phyloP scores from a whole-genome alignment of 2,888 invertebrate species.

The Resseliella maxima region DNA sequence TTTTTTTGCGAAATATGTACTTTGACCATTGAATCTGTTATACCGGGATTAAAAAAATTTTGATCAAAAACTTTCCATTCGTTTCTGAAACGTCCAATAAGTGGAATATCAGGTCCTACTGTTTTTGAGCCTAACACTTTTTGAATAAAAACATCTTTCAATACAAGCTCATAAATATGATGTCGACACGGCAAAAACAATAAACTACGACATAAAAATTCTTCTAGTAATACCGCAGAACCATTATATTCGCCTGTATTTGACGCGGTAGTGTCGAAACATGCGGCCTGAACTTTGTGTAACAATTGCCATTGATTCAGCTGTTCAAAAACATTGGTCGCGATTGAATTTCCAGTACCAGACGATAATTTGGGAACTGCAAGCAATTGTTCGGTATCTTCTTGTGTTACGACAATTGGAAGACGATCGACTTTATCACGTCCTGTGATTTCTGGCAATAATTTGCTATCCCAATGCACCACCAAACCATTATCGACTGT shows the following conservation, averaged over 20 bases:
- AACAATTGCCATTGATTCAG: background rate
- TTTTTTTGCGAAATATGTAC: conserved; percentile 56
- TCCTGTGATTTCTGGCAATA: background rate
- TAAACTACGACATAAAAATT: conserved; percentile 60
- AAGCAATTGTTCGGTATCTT: conserved; percentile 2
- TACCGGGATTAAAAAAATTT: conserved; percentile 57
- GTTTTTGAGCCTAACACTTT: conserved; percentile 57
- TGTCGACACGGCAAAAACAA: conserved; percentile 62
- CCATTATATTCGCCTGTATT: conserved; percentile 61
- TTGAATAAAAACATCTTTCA: conserved; percentile 58
- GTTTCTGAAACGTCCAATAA: conserved; percentile 59
- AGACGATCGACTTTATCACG: background rate
- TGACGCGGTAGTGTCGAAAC: conserved; percentile 61
- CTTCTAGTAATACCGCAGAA: conserved; percentile 60
- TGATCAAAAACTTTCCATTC: conserved; percentile 58
- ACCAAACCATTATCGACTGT: background rate
- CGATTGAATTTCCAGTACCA: background rate
- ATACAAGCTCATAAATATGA: conserved; percentile 61
- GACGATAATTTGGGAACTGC: background rate
- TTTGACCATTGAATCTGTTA: conserved; percentile 56
- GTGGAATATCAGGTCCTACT: conserved; percentile 59
- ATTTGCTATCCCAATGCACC: background rate
- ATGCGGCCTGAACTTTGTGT: conserved; percentile 59
- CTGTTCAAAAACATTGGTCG: background rate
- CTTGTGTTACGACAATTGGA: background rate